These are phyloP conservation scores for Anoura caudifer DNA, from an alignment of 2,113 vertebrate species.

Conservation along the genomic window DNA sequence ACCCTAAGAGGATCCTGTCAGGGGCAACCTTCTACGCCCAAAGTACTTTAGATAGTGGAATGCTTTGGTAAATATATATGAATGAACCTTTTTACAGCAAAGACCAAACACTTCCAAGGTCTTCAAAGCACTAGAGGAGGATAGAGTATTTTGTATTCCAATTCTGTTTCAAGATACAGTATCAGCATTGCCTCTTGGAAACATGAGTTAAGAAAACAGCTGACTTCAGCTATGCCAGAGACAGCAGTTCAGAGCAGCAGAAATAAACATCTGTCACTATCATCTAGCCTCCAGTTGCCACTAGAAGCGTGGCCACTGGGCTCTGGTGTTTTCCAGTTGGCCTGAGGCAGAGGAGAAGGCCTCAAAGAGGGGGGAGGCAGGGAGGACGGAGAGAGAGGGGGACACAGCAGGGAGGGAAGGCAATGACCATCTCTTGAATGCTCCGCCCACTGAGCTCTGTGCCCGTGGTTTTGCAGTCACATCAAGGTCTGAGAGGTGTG, in stretches of 20 bases:
- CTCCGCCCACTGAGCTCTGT: background rate
- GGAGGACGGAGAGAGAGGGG: background rate
- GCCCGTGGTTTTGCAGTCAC: background rate
- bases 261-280: background rate
- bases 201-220: background rate
- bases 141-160: background rate
- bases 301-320: background rate
- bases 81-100: background rate
- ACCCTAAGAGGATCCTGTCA: background rate
- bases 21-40: background rate
- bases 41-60: background rate
- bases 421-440: background rate
- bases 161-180: background rate
- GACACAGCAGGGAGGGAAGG: background rate
- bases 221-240: background rate
- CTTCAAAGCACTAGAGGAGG: background rate
- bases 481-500: background rate
- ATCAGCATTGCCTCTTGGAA: background rate
- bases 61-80: background rate
- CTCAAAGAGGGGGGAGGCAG: background rate
- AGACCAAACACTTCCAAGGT: background rate
- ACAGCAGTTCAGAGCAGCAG: background rate
- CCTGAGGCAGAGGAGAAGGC: background rate
- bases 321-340: background rate
- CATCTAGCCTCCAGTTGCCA: background rate